Conservation (phyloP, 1,140 invertebrate species). For the Ips typographus region DNA sequence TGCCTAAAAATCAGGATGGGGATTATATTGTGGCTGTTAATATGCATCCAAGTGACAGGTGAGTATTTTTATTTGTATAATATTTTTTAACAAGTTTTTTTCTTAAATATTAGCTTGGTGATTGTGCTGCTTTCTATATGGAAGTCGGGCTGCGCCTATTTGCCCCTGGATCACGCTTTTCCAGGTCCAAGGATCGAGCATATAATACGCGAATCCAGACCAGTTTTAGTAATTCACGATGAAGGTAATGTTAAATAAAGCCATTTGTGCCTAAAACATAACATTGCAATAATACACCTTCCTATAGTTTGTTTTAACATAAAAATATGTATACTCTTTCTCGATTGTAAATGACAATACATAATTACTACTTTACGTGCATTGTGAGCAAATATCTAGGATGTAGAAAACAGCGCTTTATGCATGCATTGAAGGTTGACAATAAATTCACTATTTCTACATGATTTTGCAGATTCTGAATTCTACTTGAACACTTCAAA, state of each 20-base stretch:
- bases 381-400: too few relatives aligned
- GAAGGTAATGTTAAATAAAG: conserved; percentile 43
- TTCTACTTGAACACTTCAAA: conserved; percentile 41
- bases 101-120: conserved; percentile 57
- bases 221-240: conserved; percentile 69
- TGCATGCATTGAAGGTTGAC: too few relatives aligned
- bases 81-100: not conserved
- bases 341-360: too few relatives aligned
- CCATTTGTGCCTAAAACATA: too few relatives aligned
- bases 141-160: conserved; percentile 80
- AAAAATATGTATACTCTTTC: too few relatives aligned
- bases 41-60: conserved; percentile 68
- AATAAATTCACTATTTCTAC: too few relatives aligned
- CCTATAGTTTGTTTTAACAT: too few relatives aligned
- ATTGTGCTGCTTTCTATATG: conserved; percentile 70
- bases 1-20: conserved; percentile 60
- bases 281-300: too few relatives aligned
- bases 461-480: conserved; percentile 34
- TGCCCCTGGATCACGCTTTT: conserved; percentile 78
- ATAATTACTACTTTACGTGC: too few relatives aligned
- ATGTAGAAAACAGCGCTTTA: too few relatives aligned
- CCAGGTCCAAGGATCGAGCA: conserved; percentile 72
- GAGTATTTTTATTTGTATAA: not conserved
- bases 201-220: conserved; percentile 74
- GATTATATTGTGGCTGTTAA: conserved; percentile 73